phyloP scores from a whole-genome alignment of 2,113 vertebrate species.

The Cynopterus brachyotis region DNA sequence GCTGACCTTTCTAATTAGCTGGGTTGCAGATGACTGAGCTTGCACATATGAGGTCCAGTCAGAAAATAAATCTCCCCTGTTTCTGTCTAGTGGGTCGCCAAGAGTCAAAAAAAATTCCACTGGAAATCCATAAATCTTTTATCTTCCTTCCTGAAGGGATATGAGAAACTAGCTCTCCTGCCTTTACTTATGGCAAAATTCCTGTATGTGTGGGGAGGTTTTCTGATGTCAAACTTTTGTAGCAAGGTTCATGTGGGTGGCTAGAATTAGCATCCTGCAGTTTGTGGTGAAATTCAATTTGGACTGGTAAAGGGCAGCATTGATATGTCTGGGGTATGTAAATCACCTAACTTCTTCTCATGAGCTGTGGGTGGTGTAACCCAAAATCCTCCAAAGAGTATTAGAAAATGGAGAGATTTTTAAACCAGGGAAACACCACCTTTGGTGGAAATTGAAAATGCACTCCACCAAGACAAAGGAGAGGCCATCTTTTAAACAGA shows the following conservation, averaged over 20 bases:
- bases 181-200: not conserved
- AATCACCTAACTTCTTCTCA: not conserved
- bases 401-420: not conserved
- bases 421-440: not conserved
- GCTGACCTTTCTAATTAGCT: slow-evolving; percentile 67
- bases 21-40: slow-evolving; percentile 53
- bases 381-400: not conserved
- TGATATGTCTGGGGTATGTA: not conserved
- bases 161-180: not conserved
- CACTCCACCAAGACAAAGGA: not conserved
- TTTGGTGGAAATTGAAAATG: not conserved
- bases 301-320: not conserved
- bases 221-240: not conserved
- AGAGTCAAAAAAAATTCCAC: slow-evolving; percentile 29
- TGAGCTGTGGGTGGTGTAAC: not conserved
- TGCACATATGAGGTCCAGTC: not conserved
- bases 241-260: not conserved
- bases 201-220: not conserved
- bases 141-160: slow-evolving; percentile 8
- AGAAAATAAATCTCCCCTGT: slow-evolving; percentile 54
- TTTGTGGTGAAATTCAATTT: not conserved
- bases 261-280: not conserved
- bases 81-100: slow-evolving; percentile 19
- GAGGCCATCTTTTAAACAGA: not conserved
- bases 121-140: slow-evolving; percentile 10